phyloP scores from a whole-genome alignment of 2,888 invertebrate genomes.

The Mycalesis mineus region DNA sequence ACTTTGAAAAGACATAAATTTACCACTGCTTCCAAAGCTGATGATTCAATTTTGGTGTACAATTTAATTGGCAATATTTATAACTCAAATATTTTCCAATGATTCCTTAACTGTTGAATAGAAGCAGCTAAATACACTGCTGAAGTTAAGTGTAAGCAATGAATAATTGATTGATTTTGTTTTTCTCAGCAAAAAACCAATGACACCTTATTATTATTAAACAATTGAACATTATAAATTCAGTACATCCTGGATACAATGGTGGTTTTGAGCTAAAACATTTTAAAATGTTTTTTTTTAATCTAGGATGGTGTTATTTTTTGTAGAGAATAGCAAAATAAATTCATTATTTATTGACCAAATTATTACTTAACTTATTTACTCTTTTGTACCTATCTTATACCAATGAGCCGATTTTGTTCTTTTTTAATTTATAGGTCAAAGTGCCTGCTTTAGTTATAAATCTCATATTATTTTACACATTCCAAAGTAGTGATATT shows the following conservation, averaged over 20 bases:
- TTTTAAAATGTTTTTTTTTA: too few species aligned
- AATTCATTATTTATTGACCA: background rate
- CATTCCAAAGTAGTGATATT: slow-evolving; percentile 50
- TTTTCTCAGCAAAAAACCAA: too few species aligned
- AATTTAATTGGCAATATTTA: background rate
- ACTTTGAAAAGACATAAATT: background rate
- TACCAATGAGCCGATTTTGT: background rate
- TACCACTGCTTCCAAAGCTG: background rate
- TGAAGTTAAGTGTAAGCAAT: too few species aligned
- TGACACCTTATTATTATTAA: too few species aligned
- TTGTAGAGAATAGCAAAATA: too few species aligned
- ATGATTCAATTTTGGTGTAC: background rate
- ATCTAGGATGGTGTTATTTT: too few species aligned
- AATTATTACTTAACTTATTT: background rate
- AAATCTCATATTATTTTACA: slow-evolving; percentile 33
- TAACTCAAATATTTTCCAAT: background rate
- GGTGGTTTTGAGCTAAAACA: too few species aligned
- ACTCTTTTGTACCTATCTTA: background rate
- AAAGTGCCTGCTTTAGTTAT: background rate
- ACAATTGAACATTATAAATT: too few species aligned
- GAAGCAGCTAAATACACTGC: too few species aligned
- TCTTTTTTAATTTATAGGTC: background rate
- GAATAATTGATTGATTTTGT: too few species aligned
- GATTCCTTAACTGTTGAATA: too few species aligned
- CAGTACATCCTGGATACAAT: too few species aligned